phyloP scores from a whole-genome alignment of 2,888 invertebrate genomes.

The Drosophila stalkeri region DNA sequence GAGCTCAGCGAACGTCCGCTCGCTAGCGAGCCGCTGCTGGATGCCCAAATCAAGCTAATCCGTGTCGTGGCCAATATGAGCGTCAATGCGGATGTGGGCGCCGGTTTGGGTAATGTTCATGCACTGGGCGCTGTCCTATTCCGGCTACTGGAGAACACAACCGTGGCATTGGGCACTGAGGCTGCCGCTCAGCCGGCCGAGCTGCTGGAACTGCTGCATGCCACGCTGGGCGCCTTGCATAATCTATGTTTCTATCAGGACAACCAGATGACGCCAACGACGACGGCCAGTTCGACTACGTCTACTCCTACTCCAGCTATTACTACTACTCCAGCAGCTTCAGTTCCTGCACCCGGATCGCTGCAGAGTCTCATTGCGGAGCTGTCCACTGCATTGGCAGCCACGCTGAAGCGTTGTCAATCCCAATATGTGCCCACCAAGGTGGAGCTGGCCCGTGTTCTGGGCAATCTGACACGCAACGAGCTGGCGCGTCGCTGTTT shows the following conservation, averaged over 20 bases:
- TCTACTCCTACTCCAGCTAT: slow-evolving; percentile 30
- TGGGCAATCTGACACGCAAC: slow-evolving; percentile 93
- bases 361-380: slow-evolving; percentile 80
- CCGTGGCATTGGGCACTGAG: slow-evolving; percentile 32
- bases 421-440: slow-evolving; percentile 82
- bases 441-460: slow-evolving; percentile 91
- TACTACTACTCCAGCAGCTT: slow-evolving; percentile 7
- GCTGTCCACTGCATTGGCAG: slow-evolving; percentile 76
- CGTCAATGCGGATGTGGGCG: slow-evolving; percentile 91
- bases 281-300: neutral
- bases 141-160: slow-evolving; percentile 68
- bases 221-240: slow-evolving; percentile 92
- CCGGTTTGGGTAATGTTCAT: slow-evolving; percentile 86
- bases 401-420: slow-evolving; percentile 74
- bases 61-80: slow-evolving; percentile 94
- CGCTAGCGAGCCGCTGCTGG: slow-evolving; percentile 83
- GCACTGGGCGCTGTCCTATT: slow-evolving; percentile 85
- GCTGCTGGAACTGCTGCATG: slow-evolving; percentile 91
- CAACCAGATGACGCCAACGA: slow-evolving; percentile 85
- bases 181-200: slow-evolving; percentile 82
- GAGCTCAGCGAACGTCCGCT: slow-evolving; percentile 85
- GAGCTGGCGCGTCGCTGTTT: slow-evolving; percentile 88
- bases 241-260: slow-evolving; percentile 92
- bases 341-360: slow-evolving; percentile 68
- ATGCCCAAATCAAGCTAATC: slow-evolving; percentile 86